phyloP scores from a whole-genome alignment of 1,140 invertebrate genomes.

The Condylostylus longicornis region DNA sequence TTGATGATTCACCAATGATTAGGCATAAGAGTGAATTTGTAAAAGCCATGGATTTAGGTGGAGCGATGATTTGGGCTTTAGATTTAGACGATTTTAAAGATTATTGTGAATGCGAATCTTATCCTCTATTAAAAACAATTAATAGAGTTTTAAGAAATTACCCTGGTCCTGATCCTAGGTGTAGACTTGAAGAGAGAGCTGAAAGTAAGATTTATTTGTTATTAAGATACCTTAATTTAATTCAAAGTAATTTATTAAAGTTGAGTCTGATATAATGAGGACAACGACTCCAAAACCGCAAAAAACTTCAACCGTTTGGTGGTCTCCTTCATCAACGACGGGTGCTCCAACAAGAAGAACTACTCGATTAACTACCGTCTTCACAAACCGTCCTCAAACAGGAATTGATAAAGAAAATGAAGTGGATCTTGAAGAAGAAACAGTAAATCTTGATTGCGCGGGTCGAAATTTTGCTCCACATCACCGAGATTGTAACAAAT shows the following conservation, averaged over 20 bases:
- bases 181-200: slow-evolving; percentile 20
- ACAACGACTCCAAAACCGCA: neutral
- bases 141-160: slow-evolving; percentile 55
- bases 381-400: no score
- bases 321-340: no score
- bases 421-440: slow-evolving; percentile 6
- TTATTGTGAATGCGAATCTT: slow-evolving; percentile 59
- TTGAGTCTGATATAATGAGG: neutral
- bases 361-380: slow-evolving; percentile 11
- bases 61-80: slow-evolving; percentile 78
- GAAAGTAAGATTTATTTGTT: slow-evolving; percentile 15
- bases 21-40: slow-evolving; percentile 57
- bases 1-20: slow-evolving; percentile 62
- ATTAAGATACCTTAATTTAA: neutral
- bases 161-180: slow-evolving; percentile 27
- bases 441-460: slow-evolving; percentile 37
- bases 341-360: slow-evolving; percentile 9
- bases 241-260: neutral
- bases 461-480: slow-evolving; percentile 46
- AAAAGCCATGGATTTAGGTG: slow-evolving; percentile 57
- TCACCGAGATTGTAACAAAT: slow-evolving; percentile 56
- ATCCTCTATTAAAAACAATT: slow-evolving; percentile 62
- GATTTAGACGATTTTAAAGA: slow-evolving; percentile 60
- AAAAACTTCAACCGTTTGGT: neutral
- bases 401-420: no score